Conservation (phyloP, 53 echinoderm and acorn worm species). For the Henricia sp. region DNA sequence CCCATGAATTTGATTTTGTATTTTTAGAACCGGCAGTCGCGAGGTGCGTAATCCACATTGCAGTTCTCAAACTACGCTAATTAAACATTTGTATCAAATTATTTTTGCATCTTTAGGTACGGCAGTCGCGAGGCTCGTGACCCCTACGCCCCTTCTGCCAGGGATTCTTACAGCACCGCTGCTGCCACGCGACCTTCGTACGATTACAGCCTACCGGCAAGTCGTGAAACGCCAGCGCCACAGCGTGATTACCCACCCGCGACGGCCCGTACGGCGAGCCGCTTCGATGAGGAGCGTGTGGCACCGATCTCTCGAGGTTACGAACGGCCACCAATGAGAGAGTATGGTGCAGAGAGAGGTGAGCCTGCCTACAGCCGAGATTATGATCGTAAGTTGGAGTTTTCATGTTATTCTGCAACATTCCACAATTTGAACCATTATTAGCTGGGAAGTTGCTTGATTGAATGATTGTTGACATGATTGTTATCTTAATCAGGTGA, state of each 20-base stretch:
- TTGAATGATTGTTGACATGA: neutral
- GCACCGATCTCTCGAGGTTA: conserved; percentile 16
- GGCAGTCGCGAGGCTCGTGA: conserved; percentile 43
- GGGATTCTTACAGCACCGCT: conserved; percentile 43
- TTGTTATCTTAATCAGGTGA: conserved; percentile 35
- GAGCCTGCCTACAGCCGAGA: conserved; percentile 42
- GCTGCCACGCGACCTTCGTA: conserved; percentile 47
- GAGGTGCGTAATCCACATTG: no score
- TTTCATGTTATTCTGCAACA: no score
- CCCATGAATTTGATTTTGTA: neutral
- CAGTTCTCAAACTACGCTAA: neutral
- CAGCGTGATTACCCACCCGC: conserved; percentile 25
- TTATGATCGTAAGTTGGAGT: conserved; percentile 55
- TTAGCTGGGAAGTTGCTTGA: no score
- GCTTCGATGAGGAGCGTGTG: conserved; percentile 39
- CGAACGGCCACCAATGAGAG: conserved; percentile 25
- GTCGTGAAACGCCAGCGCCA: conserved; percentile 33
- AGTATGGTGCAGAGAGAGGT: conserved; percentile 37
- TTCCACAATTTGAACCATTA: neutral
- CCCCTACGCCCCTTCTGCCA: conserved; percentile 36
- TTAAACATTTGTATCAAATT: neutral
- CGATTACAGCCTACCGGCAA: conserved; percentile 48
- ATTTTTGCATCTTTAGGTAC: neutral
- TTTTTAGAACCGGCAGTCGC: neutral
- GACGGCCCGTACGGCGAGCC: conserved; percentile 37